Percentiles rank a stretch among this genome's conserved stretches.
Evolutionary conservation across 2,797 vertebrate species (phyloP).

Genomic region (Podarcis lilfordi): DNA sequence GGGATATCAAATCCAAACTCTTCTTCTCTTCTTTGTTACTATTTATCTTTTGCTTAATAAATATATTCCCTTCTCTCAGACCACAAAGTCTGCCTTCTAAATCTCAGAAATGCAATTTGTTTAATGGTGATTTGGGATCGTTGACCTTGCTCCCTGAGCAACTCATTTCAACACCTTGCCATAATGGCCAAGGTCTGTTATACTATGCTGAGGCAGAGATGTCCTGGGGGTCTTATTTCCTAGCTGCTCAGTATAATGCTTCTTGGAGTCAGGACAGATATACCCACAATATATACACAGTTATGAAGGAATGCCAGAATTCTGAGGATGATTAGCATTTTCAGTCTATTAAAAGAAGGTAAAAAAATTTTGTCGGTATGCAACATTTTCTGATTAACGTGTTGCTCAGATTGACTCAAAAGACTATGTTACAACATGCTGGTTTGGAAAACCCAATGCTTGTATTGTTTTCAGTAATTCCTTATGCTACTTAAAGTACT

Average conservation of each 20-base stretch:
- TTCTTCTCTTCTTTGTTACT: no score
- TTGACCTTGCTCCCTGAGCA: background rate
- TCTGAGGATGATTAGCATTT: constrained; percentile 27
- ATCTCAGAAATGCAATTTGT: background rate
- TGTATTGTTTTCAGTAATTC: constrained; percentile 73
- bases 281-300: constrained; percentile 20
- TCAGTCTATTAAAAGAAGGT: constrained; percentile 15
- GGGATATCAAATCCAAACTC: no score
- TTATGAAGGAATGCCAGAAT: constrained; percentile 32
- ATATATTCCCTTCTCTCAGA: background rate
- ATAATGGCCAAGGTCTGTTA: background rate
- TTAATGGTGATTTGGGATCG: background rate
- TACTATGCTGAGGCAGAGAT: background rate
- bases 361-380: constrained; percentile 32
- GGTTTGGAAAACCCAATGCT: constrained; percentile 50
- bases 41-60: no score
- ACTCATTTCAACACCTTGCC: background rate
- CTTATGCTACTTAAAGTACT: background rate
- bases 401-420: constrained; percentile 10
- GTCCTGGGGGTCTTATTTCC: background rate
- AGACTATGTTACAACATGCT: constrained; percentile 6
- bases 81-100: background rate
- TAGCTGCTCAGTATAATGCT: constrained; percentile 74
- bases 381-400: constrained; percentile 25
- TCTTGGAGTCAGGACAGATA: constrained; percentile 78